Base-by-base conservation (phyloP, 1,140 invertebrate species). In the Steinernema khuongi region DNA sequence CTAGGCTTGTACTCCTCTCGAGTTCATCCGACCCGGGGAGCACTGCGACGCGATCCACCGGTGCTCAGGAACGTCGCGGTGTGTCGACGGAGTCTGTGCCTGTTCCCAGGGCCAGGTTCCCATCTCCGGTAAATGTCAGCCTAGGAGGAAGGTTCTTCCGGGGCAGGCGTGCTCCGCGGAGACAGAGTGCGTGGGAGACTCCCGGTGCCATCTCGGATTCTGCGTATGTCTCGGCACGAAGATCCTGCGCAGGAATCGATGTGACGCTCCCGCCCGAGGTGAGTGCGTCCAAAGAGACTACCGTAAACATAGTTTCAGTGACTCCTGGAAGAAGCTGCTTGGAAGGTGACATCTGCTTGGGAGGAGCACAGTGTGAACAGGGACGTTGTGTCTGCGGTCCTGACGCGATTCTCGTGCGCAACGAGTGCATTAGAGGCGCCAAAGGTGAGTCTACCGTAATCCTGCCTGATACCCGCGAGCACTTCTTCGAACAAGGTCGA, bases 11-110 rank as follows among this genome's bases (percentile, higher is more conserved):
- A 66, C 69, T 30, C 41, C 66, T 1, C 41, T 77, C 18, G 41
- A 68, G 19, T 32, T 77, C 26, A 69, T 77, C 7, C 71, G 67
- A 36, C 72, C 75, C 1, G 75, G 75, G 19, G 75, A 77, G 30
- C 28, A 41, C 4, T 77, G 75, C 67, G 50, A 68, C n/a, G 43
- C 29, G 1, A 44, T 70, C n/a, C 50, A 32, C 22, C 67, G 75
- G 18, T 77, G 75, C 43, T 22, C 33, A 18, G 75, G 75, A 33
- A 68, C 71, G 19, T 68, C 71, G 4, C 73, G 73, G 14, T 77
- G 75, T 32, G 71, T 67, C 26, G 36, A 72, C 18, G 71, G 75
- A 31, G 31, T 71, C 33, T 77, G 75, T 67, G 75, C 69, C 67
- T 77, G 75, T 17, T 69, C 75, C 11, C 11, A 19, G 0, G 73